A percentile compares a stretch with the other conserved stretches of the same genome.
phyloP scores from a whole-genome alignment of 2,797 vertebrate species.

The Acrossocheilus fasciatus region DNA sequence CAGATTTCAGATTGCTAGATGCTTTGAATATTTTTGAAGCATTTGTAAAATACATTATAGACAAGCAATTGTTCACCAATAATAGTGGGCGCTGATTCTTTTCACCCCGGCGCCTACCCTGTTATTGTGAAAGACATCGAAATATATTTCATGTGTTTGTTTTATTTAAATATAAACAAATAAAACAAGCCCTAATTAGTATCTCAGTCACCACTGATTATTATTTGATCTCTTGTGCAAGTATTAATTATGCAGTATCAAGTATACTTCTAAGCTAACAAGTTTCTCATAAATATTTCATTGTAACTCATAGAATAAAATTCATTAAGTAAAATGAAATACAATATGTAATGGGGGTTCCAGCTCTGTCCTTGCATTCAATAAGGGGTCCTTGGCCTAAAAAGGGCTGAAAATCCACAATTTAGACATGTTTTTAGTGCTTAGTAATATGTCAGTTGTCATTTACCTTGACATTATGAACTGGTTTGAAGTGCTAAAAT shows the following conservation, averaged over 20 bases:
- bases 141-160: background rate
- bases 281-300: background rate
- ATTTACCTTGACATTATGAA: background rate
- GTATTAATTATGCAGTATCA: background rate
- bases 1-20: slow-evolving; percentile 30
- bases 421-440: slow-evolving; percentile 1
- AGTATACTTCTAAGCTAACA: background rate
- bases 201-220: background rate
- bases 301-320: too few species aligned
- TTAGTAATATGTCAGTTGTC: background rate
- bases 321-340: background rate
- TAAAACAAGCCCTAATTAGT: background rate
- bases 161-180: background rate
- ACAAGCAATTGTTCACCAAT: slow-evolving; percentile 9
- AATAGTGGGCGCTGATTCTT: slow-evolving; percentile 13
- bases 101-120: background rate
- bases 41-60: slow-evolving; percentile 35
- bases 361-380: background rate
- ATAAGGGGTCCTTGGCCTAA: too few species aligned
- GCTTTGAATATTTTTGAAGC: slow-evolving; percentile 42
- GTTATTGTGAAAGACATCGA: background rate
- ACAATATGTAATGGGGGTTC: background rate
- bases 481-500: slow-evolving; percentile 23
- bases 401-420: background rate
- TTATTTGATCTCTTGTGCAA: background rate